Evolutionary conservation across 1,140 invertebrate species (phyloP).

Genomic region (Marisa cornuarietis): DNA sequence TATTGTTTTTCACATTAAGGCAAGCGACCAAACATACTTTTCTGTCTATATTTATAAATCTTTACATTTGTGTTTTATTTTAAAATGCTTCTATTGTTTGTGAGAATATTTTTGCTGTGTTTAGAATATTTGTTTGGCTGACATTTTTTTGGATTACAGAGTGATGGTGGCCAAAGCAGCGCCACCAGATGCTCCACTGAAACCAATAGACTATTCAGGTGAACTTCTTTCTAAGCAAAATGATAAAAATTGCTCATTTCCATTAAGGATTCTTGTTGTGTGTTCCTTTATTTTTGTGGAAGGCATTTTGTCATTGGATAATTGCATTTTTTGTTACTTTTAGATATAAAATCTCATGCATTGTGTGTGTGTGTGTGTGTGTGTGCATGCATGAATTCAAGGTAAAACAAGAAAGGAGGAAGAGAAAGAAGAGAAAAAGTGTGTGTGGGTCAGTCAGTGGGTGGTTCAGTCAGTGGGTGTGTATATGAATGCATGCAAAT

Average conservation of each 20-base stretch:
- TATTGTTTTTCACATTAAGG: too few relatives aligned
- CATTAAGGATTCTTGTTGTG: not conserved
- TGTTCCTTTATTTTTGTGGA: not conserved
- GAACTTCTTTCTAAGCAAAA: not conserved
- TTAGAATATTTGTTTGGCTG: not conserved
- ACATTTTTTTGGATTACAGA: conserved; percentile 40
- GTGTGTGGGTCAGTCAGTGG: too few relatives aligned
- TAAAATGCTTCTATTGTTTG: too few relatives aligned
- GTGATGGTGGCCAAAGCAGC: conserved; percentile 60
- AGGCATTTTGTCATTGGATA: not conserved
- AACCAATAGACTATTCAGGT: conserved; percentile 54
- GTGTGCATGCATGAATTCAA: too few relatives aligned
- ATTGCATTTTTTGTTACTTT: not conserved
- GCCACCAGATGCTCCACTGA: conserved; percentile 57
- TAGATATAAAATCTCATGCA: not conserved
- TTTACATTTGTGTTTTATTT: too few relatives aligned
- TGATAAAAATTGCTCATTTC: not conserved
- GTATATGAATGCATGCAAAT: too few relatives aligned
- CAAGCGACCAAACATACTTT: too few relatives aligned
- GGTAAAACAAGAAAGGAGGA: too few relatives aligned
- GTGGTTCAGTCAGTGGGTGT: too few relatives aligned
- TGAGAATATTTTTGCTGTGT: not conserved
- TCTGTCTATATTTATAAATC: too few relatives aligned
- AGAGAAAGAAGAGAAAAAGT: too few relatives aligned
- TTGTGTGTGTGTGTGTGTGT: not conserved